phyloP scores from a whole-genome alignment of 2,113 vertebrate species.

The Typhlomys cinereus region DNA sequence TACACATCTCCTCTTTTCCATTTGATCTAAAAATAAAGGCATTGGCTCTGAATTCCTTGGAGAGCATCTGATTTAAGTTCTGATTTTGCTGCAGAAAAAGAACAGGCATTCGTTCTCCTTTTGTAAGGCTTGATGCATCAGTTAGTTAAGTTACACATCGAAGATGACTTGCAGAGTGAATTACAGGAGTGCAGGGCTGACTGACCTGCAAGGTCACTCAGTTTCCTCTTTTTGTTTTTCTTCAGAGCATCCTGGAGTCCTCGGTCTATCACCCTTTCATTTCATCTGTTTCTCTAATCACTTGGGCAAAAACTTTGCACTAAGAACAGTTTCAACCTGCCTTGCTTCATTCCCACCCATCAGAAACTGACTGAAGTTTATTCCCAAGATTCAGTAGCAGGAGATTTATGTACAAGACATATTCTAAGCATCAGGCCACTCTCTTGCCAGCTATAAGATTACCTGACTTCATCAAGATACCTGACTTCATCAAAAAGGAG shows the following conservation, averaged over 20 bases:
- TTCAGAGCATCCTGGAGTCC: background rate
- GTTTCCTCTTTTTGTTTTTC: background rate
- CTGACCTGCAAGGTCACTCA: background rate
- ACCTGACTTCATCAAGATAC: background rate
- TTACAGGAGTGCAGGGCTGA: background rate
- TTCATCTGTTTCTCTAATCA: background rate
- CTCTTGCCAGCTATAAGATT: background rate
- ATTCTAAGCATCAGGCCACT: background rate
- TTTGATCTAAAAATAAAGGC: slow-evolving; percentile 70
- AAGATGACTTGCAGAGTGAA: background rate
- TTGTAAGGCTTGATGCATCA: slow-evolving; percentile 12
- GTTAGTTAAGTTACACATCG: slow-evolving; percentile 14
- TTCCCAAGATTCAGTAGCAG: background rate
- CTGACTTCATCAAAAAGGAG: background rate
- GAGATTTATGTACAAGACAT: background rate
- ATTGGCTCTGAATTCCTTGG: background rate
- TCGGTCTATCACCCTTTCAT: background rate
- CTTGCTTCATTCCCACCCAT: background rate
- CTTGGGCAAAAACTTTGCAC: background rate
- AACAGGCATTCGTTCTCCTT: slow-evolving; percentile 18
- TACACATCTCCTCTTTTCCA: background rate
- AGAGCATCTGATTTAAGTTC: slow-evolving; percentile 47
- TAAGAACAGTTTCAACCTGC: background rate
- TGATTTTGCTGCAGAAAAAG: slow-evolving; percentile 43
- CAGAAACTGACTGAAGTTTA: background rate